Evolutionary conservation across 2,888 invertebrate genomes (phyloP).

Genomic region (Coremacera marginata): DNA sequence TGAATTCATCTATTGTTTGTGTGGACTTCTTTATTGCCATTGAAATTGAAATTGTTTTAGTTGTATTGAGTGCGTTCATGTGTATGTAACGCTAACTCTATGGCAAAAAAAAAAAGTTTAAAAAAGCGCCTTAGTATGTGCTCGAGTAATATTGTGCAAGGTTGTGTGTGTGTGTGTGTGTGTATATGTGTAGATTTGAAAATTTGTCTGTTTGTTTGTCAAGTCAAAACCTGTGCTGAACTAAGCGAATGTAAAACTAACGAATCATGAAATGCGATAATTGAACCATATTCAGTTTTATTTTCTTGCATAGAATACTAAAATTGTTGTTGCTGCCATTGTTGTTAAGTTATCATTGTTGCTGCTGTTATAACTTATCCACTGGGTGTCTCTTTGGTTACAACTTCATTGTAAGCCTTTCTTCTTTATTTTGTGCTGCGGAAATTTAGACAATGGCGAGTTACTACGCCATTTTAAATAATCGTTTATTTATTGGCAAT

Average conservation of each 20-base stretch:
- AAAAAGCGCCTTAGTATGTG: too few relatives aligned
- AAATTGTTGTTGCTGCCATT: constrained; percentile 33
- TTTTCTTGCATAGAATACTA: constrained; percentile 50
- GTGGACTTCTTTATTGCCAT: not conserved
- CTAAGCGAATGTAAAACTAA: constrained; percentile 62
- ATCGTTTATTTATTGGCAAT: too few relatives aligned
- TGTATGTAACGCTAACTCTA: not conserved
- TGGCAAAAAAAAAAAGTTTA: too few relatives aligned
- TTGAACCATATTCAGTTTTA: constrained; percentile 65
- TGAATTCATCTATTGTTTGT: not conserved
- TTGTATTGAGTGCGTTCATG: not conserved
- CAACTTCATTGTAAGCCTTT: too few relatives aligned
- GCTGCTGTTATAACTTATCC: not conserved
- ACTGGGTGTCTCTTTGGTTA: not conserved
- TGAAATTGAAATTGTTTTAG: constrained; percentile 13
- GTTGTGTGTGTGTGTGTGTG: not conserved
- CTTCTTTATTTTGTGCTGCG: too few relatives aligned
- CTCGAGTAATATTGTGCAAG: too few relatives aligned
- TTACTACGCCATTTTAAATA: too few relatives aligned
- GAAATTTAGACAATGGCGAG: too few relatives aligned
- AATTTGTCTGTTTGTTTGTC: constrained; percentile 6
- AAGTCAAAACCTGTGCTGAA: constrained; percentile 17
- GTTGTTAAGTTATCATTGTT: constrained; percentile 2
- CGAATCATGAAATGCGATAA: constrained; percentile 68
- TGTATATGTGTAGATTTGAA: constrained; percentile 23